Conservation (phyloP, 2,113 vertebrate species). For the Passer montanus region DNA sequence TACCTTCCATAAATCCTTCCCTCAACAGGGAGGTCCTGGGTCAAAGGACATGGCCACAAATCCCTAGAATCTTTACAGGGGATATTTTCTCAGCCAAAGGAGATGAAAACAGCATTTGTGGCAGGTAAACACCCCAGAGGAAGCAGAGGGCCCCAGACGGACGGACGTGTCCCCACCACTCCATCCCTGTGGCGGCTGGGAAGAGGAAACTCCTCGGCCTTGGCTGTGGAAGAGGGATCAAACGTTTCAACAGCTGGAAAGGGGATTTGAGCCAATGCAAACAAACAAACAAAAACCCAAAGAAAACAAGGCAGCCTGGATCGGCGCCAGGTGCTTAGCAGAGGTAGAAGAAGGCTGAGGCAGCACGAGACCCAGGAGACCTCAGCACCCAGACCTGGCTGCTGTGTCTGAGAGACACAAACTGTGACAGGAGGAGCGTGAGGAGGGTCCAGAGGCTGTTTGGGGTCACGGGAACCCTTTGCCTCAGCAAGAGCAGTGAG, state of each 20-base stretch:
- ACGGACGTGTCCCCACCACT: accelerated
- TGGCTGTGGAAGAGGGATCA: neutral
- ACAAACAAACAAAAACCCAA: neutral
- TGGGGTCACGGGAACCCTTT: neutral
- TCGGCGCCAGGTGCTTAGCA: accelerated
- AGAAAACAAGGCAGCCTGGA: neutral
- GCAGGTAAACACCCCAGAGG: neutral
- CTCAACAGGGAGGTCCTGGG: neutral
- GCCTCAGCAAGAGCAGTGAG: accelerated
- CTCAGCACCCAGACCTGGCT: neutral
- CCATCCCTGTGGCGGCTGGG: neutral
- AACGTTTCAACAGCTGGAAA: neutral
- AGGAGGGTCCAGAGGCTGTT: neutral
- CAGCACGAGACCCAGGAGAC: neutral
- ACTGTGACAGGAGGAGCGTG: neutral
- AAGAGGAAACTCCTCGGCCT: neutral
- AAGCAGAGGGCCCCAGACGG: neutral
- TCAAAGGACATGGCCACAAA: accelerated
- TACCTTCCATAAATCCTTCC: neutral
- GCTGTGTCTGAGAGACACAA: neutral
- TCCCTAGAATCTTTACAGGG: accelerated
- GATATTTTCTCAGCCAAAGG: neutral
- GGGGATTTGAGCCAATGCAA: neutral
- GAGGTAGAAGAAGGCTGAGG: neutral
- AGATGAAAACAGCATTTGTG: neutral